A percentile compares a stretch with the other conserved stretches of the same genome.
Conservation (phyloP, 2,113 vertebrate genomes). For the Nibea coibor region DNA sequence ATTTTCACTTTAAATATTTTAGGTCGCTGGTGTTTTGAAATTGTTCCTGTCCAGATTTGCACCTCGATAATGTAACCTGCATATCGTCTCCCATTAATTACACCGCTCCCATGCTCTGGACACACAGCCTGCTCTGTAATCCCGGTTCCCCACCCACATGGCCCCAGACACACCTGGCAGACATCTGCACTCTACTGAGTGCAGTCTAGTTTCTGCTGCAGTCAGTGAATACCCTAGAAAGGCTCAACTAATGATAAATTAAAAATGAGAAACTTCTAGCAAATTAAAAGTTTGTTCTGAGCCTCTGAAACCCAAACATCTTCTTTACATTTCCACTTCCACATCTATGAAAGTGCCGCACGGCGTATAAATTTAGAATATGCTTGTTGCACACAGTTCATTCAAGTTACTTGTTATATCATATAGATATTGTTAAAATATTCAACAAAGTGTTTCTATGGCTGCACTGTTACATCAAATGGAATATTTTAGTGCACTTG, state of each 20-base stretch:
- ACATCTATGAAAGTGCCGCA: no score
- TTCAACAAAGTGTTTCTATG: background rate
- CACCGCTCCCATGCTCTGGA: background rate
- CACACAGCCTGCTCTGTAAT: no score
- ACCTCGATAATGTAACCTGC: no score
- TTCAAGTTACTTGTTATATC: background rate
- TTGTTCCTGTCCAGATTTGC: no score
- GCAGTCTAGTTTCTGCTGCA: background rate
- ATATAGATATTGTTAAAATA: background rate
- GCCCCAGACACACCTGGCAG: no score
- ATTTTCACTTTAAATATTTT: no score
- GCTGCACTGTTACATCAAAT: conserved; percentile 1
- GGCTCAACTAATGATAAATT: background rate
- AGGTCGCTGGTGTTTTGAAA: no score
- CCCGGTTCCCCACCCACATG: no score
- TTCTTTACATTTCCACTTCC: background rate
- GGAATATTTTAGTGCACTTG: conserved; percentile 6
- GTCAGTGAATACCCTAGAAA: background rate
- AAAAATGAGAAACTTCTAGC: no score
- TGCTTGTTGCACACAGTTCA: background rate
- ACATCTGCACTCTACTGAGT: no score
- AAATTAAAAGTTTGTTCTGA: background rate
- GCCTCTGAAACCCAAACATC: background rate
- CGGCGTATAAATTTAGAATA: background rate
- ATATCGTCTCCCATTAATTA: no score